These are phyloP conservation scores for Plagodis pulveraria DNA, from an alignment of 2,888 invertebrate genomes.

Conservation along the genomic window DNA sequence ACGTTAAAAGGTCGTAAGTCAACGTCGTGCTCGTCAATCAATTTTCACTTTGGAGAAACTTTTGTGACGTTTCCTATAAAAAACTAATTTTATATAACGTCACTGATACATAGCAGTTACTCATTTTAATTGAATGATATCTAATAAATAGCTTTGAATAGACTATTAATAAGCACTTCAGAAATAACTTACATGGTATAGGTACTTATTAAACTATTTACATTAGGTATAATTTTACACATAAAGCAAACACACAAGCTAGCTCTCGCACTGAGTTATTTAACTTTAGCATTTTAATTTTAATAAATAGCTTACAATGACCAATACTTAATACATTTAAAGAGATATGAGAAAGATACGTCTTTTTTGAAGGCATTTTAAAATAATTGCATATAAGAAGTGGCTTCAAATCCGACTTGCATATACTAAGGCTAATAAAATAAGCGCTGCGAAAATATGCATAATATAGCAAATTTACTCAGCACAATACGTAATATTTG, in stretches of 20 bases:
- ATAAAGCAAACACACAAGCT: constrained; percentile 12
- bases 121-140: constrained; percentile 1
- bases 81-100: constrained; percentile 21
- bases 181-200: neutral
- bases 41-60: constrained; percentile 23
- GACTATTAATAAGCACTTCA: constrained; percentile 9
- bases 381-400: no score
- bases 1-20: constrained; percentile 33
- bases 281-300: constrained; percentile 9
- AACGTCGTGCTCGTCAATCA: constrained; percentile 20
- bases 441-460: constrained; percentile 9
- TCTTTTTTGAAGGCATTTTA: neutral
- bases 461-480: constrained; percentile 25
- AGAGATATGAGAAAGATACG: neutral
- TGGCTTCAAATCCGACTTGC: constrained; percentile 22
- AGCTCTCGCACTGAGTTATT: constrained; percentile 11
- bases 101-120: constrained; percentile 10
- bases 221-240: neutral
- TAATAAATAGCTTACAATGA: constrained; percentile 7
- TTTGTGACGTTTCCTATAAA: constrained; percentile 21
- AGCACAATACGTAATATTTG: constrained; percentile 30
- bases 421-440: constrained; percentile 27
- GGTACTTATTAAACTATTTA: neutral
- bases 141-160: constrained; percentile 12
- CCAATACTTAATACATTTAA: neutral